phyloP scores from a whole-genome alignment of 1,140 invertebrate genomes.

The Frieseomelitta varia region DNA sequence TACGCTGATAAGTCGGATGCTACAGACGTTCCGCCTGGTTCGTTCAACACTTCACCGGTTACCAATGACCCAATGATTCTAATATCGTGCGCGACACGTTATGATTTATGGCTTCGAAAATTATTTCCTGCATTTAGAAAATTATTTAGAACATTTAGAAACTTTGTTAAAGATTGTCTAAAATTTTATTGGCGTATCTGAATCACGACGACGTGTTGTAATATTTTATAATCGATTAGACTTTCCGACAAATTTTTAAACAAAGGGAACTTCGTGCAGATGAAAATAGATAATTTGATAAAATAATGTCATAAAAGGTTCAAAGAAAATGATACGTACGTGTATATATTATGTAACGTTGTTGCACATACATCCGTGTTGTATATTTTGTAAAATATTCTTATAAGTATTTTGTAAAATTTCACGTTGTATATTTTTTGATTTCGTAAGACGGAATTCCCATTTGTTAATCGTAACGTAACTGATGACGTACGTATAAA shows the following conservation, averaged over 20 bases:
- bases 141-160: too few species aligned
- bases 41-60: not conserved
- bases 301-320: not conserved
- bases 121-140: too few species aligned
- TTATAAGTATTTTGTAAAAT: too few species aligned
- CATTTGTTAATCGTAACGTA: not conserved
- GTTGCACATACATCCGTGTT: not conserved
- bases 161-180: too few species aligned
- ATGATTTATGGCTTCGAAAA: too few species aligned
- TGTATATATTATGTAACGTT: too few species aligned
- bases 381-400: not conserved
- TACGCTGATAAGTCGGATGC: not conserved
- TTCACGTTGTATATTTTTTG: not conserved
- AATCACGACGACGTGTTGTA: too few species aligned
- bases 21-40: not conserved
- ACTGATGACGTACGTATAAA: not conserved
- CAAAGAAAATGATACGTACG: not conserved
- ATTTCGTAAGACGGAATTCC: not conserved
- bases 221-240: too few species aligned
- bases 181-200: too few species aligned
- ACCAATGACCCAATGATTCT: not conserved
- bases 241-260: too few species aligned
- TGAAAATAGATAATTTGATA: not conserved
- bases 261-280: not conserved
- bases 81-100: too few species aligned